A percentile compares a stretch with the other conserved stretches of the same genome.
Evolutionary conservation across 2,888 invertebrate genomes (phyloP).

Genomic region (Drosophila leonis): DNA sequence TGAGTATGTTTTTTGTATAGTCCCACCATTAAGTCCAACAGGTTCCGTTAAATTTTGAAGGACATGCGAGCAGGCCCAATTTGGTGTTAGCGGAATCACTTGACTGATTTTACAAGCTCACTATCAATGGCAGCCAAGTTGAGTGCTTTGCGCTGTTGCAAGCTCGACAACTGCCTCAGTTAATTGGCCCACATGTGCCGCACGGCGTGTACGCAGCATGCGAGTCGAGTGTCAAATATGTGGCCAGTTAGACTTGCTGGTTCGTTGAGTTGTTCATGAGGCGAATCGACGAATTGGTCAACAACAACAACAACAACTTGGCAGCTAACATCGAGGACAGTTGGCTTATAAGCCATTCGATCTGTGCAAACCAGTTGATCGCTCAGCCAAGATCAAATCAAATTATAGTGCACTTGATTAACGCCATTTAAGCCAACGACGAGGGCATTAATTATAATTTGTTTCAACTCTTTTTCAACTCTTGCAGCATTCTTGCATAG

Average conservation of each 20-base stretch:
- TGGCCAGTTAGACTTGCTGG: conserved; percentile 26
- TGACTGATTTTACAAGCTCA: conserved; percentile 76
- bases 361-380: conserved; percentile 46
- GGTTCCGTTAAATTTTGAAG: conserved; percentile 30
- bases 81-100: conserved; percentile 31
- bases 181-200: conserved; percentile 64
- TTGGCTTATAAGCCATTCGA: conserved; percentile 17
- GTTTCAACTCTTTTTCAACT: conserved; percentile 10
- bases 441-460: conserved; percentile 20
- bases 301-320: conserved; percentile 16
- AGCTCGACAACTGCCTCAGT: conserved; percentile 14
- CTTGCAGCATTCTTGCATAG: conserved; percentile 22
- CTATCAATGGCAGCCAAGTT: conserved; percentile 62
- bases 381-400: conserved; percentile 68
- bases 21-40: conserved; percentile 9
- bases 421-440: conserved; percentile 25
- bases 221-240: conserved; percentile 51
- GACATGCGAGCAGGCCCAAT: conserved; percentile 25
- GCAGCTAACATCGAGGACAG: conserved; percentile 42
- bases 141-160: conserved; percentile 45
- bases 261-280: conserved; percentile 29
- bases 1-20: background rate
- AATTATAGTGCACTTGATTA: conserved; percentile 72
- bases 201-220: conserved; percentile 44
- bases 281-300: conserved; percentile 34